These are phyloP conservation scores for Merodon equestris DNA, from an alignment of 2,888 invertebrate genomes.

Conservation along the genomic window DNA sequence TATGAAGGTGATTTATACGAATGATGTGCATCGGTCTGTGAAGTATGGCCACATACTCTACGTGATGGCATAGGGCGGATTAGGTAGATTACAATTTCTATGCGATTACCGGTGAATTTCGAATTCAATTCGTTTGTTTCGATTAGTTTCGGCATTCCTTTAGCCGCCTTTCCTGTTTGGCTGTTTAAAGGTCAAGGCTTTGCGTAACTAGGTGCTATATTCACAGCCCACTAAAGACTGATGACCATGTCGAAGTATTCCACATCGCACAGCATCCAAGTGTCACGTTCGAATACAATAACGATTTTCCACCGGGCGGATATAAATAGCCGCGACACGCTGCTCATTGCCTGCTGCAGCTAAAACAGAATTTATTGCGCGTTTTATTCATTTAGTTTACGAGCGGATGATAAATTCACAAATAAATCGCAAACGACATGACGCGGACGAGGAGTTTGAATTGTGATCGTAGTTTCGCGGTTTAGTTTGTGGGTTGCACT, in stretches of 20 bases:
- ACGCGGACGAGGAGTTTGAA: background rate
- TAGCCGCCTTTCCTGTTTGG: background rate
- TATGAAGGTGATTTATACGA: too few species aligned
- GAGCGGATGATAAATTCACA: conserved; percentile 51
- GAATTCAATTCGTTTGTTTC: background rate
- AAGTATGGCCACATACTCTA: background rate
- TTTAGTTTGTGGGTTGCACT: conserved; percentile 18
- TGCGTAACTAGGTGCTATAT: conserved; percentile 20
- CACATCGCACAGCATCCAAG: conserved; percentile 32
- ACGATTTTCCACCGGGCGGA: too few species aligned
- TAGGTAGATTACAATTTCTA: background rate
- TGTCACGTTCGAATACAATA: too few species aligned
- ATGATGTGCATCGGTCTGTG: too few species aligned
- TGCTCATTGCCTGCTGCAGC: conserved; percentile 31
- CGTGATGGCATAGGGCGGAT: background rate
- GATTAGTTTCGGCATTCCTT: background rate
- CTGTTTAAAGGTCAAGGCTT: conserved; percentile 52
- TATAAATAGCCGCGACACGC: conserved; percentile 16
- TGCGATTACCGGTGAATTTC: background rate
- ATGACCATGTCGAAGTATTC: conserved; percentile 28
- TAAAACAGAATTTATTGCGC: conserved; percentile 59
- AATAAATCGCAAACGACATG: conserved; percentile 31
- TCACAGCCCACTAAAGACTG: conserved; percentile 30
- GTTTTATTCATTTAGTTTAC: conserved; percentile 48
- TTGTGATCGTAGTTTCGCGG: conserved; percentile 14